Evolutionary conservation across 2,113 vertebrate species (phyloP), one percentile per base, ranked within the genome.

Genomic region (Anarrhichthys ocellatus): DNA sequence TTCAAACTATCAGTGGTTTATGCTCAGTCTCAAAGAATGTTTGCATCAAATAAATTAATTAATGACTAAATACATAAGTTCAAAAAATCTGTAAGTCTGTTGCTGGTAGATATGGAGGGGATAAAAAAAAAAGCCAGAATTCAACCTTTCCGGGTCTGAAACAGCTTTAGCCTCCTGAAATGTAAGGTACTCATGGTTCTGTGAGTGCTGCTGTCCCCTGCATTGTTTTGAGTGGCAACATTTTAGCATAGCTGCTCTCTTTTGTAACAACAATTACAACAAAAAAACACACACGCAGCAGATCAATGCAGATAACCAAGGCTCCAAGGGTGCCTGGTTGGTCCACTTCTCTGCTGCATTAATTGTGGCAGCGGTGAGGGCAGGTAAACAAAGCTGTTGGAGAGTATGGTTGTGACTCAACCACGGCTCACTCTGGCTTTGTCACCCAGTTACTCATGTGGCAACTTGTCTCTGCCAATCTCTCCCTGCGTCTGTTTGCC

Each of bases 301-400:
- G 79, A 89, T 87, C 84, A 89, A 71, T 82, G 75, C 80, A 80
- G 86, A 89, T 85, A 67, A 84, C 64, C 73, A 83, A 83, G 78
- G 83, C 80, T 90, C 80, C 79, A 79, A 76, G 80, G 83, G 78
- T 87, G 78, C 84, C 89, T 87, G 81, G 84, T 78, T 82, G 15
- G 78, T 82, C 82, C 86, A 90, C 89, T 92, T 74, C 84, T 89
- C 71, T 48, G 85, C 83, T 85, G 88, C 86, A 89, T 87, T 89
- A 88, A 92, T 91, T 79, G 82, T 86, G 84, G 71, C 89, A 78
- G 78, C 88, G 80, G 75, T 66, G 75, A 87, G 92, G 91, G 86
- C 91, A 91, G 82, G 80, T 92, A 94, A 94, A 94, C 93, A 93
- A 93, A 92, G 90, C 91, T 92, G 86, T 89, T 91, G 62, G 81